Evolutionary conservation across 2,113 vertebrate species (phyloP).

Genomic region (Nothoprocta pentlandii): DNA sequence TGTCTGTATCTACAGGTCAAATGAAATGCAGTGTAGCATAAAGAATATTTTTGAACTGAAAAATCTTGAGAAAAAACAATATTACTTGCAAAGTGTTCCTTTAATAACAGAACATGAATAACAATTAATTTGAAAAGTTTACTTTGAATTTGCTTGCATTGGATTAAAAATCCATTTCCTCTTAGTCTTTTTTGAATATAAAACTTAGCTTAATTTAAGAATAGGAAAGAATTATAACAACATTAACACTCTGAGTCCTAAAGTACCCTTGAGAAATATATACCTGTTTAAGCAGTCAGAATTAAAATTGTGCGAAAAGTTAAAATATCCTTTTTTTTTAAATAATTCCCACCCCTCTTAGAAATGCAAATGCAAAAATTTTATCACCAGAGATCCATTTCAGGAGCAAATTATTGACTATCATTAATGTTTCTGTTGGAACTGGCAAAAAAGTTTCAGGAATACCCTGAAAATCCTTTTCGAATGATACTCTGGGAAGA

Average conservation of each 20-base stretch:
- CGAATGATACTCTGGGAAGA: conserved; percentile 41
- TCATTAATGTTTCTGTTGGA: neutral
- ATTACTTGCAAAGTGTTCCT: neutral
- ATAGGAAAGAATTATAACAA: conserved; percentile 5
- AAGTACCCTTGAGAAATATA: conserved; percentile 29
- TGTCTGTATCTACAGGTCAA: neutral
- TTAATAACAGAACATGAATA: neutral
- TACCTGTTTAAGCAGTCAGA: conserved; percentile 17
- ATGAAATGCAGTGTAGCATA: neutral
- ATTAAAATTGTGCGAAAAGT: conserved; percentile 54
- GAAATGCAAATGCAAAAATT: conserved; percentile 38
- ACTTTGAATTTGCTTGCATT: conserved; percentile 14
- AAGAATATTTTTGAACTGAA: fast-evolving
- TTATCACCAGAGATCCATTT: conserved; percentile 42
- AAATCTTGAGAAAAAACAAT: neutral
- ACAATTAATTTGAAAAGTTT: neutral
- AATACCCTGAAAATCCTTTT: conserved; percentile 46
- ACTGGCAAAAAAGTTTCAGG: neutral
- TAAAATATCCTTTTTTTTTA: neutral
- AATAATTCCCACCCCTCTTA: neutral
- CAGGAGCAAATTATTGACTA: neutral
- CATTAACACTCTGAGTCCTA: conserved; percentile 3
- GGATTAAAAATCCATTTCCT: conserved; percentile 44
- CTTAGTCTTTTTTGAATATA: neutral
- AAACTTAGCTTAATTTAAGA: conserved; percentile 5